Percentiles rank a stretch among this genome's conserved stretches.
Evolutionary conservation across 1,140 invertebrate genomes (phyloP).

Genomic region (Atopsyche davidsoni): DNA sequence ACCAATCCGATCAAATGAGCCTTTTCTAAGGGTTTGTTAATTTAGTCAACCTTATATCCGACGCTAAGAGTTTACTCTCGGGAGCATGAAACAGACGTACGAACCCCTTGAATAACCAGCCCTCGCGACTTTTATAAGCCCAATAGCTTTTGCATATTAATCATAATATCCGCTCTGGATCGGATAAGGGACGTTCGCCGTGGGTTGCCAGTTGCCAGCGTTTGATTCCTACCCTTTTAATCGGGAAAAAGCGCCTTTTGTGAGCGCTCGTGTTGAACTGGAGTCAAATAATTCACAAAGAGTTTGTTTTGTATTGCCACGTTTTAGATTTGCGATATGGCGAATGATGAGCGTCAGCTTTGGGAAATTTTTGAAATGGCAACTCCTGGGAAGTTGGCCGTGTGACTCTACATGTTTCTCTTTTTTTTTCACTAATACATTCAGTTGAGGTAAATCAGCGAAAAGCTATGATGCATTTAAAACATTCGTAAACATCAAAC

Average conservation of each 20-base stretch:
- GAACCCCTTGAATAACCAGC: neutral
- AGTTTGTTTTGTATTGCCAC: conserved; percentile 22
- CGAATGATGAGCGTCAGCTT: conserved; percentile 15
- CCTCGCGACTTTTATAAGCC: conserved; percentile 29
- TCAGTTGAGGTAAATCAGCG: no score
- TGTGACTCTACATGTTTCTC: neutral
- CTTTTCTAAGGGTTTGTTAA: no score
- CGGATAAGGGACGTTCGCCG: conserved; percentile 25
- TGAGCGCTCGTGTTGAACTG: conserved; percentile 2
- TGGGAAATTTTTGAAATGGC: neutral
- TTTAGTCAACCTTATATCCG: no score
- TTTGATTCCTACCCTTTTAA: conserved; percentile 30
- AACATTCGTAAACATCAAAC: no score
- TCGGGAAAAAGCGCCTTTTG: conserved; percentile 24
- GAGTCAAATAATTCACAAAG: conserved; percentile 29
- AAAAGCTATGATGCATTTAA: no score
- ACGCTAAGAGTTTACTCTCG: no score
- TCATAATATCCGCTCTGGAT: conserved; percentile 27
- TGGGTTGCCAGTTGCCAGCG: conserved; percentile 22
- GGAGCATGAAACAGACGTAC: conserved; percentile 9
- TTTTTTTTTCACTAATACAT: no score
- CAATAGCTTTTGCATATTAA: conserved; percentile 30
- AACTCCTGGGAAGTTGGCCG: conserved; percentile 1
- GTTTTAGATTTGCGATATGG: conserved; percentile 25
- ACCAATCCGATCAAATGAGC: no score